Evolutionary conservation across 2,888 invertebrate species (phyloP), one percentile per base, ranked within the genome.

Genomic region (Acanthosepion esculentum): DNA sequence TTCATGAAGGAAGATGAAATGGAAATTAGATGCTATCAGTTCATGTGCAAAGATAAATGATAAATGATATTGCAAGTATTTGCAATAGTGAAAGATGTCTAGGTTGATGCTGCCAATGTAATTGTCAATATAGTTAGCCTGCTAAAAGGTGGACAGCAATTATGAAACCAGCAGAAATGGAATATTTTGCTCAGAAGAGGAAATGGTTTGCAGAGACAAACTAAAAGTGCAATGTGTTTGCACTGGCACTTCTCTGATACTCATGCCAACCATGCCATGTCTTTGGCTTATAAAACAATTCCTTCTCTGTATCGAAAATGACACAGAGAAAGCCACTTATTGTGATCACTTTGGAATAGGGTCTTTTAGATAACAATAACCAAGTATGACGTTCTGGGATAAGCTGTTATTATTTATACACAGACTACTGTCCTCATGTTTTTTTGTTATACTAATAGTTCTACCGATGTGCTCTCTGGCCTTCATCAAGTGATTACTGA

Each of bases 1-100:
- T n/a, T n/a, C 78, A 78, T 78, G 78, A n/a, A 78, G n/a, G n/a
- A 78, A 78, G n/a, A 78, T 78, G 78, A 78, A 33, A 33, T 33
- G 33, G 78, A 78, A 78, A 78, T 78, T 78, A n/a, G 78, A 78
- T 78, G 78, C n/a, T n/a, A 78, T 78, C 78, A 78, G n/a, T 78
- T 33, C 12, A 33, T 78, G 78, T 33, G n/a, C 78, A 78, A 41
- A n/a, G 78, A 78, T 78, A 78, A 78, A 78, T 7, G 78, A n/a
- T 78, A 78, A n/a, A n/a, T 78, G 78, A n/a, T 12, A 78, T 33
- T 78, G n/a, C 78, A n/a, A n/a, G 78, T 78, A 78, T 12, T 33
- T 5, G 15, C 33, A 15, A 12, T 78, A 18, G n/a, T n/a, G n/a
- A 78, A n/a, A 78, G 78, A 78, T 33, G n/a, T 78, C 78, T 78